These are phyloP conservation scores for Heliconius hermathena DNA, from an alignment of 1,140 invertebrate species.

Conservation along the genomic window DNA sequence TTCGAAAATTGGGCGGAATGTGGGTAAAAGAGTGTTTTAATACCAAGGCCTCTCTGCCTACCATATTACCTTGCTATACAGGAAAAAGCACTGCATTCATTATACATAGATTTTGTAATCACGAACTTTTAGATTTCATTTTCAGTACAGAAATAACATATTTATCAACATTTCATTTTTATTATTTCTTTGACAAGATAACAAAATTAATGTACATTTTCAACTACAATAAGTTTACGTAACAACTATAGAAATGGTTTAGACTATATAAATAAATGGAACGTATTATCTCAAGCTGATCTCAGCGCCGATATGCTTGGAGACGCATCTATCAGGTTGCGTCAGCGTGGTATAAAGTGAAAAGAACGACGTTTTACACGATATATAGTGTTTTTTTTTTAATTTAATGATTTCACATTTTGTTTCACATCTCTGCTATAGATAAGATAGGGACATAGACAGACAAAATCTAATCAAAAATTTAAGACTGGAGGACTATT, in stretches of 20 bases:
- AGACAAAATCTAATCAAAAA: no score
- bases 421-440: no score
- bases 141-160: neutral
- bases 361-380: slow-evolving; percentile 31
- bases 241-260: slow-evolving; percentile 8
- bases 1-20: neutral
- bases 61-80: no score
- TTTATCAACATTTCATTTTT: neutral
- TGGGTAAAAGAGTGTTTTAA: neutral
- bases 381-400: neutral
- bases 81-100: no score
- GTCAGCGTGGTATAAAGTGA: slow-evolving; percentile 37
- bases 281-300: slow-evolving; percentile 46
- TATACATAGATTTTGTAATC: neutral
- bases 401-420: neutral
- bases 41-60: no score
- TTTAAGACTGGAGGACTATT: no score
- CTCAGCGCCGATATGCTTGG: slow-evolving; percentile 43
- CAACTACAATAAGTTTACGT: slow-evolving; percentile 6
- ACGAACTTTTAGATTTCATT: neutral
- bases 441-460: no score
- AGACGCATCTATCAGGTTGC: slow-evolving; percentile 49
- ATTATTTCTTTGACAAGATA: slow-evolving; percentile 3
- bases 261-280: slow-evolving; percentile 42
- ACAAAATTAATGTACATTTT: neutral